Conservation (phyloP, 2,113 vertebrate genomes). For the Sylvietta virens region DNA sequence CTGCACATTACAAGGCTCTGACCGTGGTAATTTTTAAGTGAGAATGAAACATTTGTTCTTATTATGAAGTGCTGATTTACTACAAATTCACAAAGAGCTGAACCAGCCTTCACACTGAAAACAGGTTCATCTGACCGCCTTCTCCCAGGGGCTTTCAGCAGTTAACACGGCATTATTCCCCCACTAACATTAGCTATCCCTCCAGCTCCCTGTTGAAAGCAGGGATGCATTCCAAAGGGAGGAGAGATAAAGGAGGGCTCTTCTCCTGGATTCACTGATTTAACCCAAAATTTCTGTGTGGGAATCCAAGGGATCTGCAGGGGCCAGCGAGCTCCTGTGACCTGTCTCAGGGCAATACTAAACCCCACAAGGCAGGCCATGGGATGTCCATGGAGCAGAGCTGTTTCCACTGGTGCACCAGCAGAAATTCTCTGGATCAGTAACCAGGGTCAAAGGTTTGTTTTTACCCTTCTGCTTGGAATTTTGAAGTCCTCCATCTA, state of each 20-base stretch:
- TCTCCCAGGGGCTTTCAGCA: background rate
- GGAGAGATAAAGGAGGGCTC: background rate
- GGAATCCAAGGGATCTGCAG: background rate
- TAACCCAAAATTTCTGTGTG: background rate
- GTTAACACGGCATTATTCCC: background rate
- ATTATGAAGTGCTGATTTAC: conserved; percentile 53
- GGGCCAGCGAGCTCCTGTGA: background rate
- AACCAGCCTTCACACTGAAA: background rate
- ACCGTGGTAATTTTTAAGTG: conserved; percentile 26
- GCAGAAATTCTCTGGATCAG: background rate
- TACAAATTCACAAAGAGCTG: conserved; percentile 40
- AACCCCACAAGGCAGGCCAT: background rate
- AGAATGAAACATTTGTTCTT: conserved; percentile 54
- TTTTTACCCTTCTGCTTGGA: background rate
- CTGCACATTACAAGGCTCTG: conserved; percentile 20
- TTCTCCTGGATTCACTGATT: background rate
- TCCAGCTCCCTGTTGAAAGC: background rate
- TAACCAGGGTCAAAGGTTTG: background rate
- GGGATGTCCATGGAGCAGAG: fast-evolving
- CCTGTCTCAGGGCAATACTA: background rate
- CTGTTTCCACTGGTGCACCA: fast-evolving
- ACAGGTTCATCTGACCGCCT: background rate
- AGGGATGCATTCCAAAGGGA: background rate
- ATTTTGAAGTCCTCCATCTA: background rate
- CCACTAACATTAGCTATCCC: background rate